phyloP scores from a whole-genome alignment of 2,113 vertebrate genomes.

The Phylloscopus trochilus region DNA sequence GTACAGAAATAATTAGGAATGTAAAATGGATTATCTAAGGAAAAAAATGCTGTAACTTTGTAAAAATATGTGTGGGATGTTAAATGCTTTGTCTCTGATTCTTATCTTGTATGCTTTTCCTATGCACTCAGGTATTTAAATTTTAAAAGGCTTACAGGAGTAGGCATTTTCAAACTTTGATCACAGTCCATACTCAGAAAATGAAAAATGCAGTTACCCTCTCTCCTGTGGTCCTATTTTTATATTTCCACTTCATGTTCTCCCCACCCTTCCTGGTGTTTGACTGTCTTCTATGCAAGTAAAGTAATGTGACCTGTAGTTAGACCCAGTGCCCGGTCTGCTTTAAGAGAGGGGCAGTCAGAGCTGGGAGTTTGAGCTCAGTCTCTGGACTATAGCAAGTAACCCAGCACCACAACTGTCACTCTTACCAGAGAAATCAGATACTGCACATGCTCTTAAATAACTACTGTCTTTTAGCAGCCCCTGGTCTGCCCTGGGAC shows the following conservation, averaged over 20 bases:
- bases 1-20: background rate
- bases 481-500: background rate
- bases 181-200: background rate
- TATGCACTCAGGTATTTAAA: background rate
- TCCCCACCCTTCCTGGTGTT: background rate
- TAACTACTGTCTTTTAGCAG: background rate
- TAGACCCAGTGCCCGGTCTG: background rate
- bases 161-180: background rate
- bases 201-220: background rate
- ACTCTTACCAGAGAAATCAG: background rate
- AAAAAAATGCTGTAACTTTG: conserved; percentile 5
- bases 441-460: background rate
- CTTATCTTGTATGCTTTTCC: background rate
- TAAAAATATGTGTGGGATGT: background rate
- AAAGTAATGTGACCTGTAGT: background rate
- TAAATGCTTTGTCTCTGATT: conserved; percentile 8
- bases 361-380: background rate
- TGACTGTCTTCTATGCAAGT: background rate
- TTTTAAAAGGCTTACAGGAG: background rate
- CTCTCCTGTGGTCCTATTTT: background rate
- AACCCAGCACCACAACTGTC: background rate
- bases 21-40: background rate
- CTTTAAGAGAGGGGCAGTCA: background rate
- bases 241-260: background rate
- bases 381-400: background rate